Evolutionary conservation across 2,888 invertebrate genomes (phyloP).

Genomic region (Megastigmus dorsalis): DNA sequence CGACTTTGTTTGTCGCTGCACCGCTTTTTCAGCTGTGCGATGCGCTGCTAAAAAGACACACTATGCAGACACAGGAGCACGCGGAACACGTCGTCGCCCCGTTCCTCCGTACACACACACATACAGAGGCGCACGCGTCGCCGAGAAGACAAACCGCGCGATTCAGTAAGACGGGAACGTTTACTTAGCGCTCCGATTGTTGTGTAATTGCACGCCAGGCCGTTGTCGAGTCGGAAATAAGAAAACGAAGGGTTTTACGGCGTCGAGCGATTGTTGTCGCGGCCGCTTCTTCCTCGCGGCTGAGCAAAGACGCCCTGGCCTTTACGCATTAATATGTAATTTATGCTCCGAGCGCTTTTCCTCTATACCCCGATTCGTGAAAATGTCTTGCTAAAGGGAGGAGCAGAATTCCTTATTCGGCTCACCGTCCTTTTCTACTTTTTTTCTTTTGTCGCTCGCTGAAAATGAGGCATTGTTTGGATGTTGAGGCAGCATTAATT

Average conservation of each 20-base stretch:
- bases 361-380: too few relatives aligned
- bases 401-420: too few relatives aligned
- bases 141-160: neutral
- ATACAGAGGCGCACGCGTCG: too few relatives aligned
- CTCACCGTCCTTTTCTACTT: neutral
- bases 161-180: neutral
- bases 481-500: neutral
- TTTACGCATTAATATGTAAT: slow-evolving; percentile 22
- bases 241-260: slow-evolving; percentile 4
- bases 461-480: neutral
- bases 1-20: neutral
- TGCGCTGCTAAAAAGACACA: too few relatives aligned
- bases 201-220: slow-evolving; percentile 19
- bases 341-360: slow-evolving; percentile 16
- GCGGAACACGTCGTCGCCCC: slow-evolving; percentile 1
- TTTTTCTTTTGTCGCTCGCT: neutral
- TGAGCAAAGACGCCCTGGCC: too few relatives aligned
- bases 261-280: neutral
- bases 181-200: slow-evolving; percentile 24
- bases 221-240: neutral
- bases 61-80: too few relatives aligned
- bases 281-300: neutral
- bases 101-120: too few relatives aligned
- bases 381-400: too few relatives aligned
- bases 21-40: neutral